A percentile compares a stretch with the other conserved stretches of the same genome.
These are phyloP conservation scores for Psammodynastes pulverulentus DNA, from an alignment of 2,113 vertebrate species.

Conservation along the genomic window DNA sequence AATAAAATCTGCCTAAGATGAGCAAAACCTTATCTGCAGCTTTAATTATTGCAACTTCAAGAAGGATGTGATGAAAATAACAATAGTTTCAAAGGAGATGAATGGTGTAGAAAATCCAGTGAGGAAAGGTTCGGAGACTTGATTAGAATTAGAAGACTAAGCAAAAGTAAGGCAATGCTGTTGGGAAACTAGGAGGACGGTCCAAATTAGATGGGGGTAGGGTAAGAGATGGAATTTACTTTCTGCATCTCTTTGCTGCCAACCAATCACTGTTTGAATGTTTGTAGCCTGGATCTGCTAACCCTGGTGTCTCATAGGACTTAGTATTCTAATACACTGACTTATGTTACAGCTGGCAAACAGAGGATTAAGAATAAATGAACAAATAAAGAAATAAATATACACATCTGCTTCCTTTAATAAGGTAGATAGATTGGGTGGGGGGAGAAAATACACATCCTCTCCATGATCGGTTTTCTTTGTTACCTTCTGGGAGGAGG, in stretches of 20 bases:
- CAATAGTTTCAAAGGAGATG: neutral
- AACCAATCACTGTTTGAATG: neutral
- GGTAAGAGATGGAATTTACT: neutral
- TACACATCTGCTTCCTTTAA: neutral
- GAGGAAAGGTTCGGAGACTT: neutral
- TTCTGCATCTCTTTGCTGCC: neutral
- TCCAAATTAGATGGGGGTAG: neutral
- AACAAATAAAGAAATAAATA: neutral
- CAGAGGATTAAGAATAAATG: neutral
- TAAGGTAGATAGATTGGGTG: neutral
- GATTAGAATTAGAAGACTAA: neutral
- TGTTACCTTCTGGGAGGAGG: no score
- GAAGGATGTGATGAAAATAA: neutral
- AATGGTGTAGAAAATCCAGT: neutral
- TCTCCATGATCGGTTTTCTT: no score
- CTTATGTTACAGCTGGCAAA: neutral
- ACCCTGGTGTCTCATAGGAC: neutral
- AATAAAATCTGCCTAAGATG: neutral
- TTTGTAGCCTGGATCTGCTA: neutral
- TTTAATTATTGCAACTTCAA: neutral
- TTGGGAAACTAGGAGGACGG: neutral
- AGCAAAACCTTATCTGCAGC: neutral
- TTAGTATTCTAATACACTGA: neutral
- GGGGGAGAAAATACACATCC: neutral
- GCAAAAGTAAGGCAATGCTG: neutral